A percentile compares a stretch with the other conserved stretches of the same genome.
Conservation (phyloP, 1,140 invertebrate species). For the Nymphalis io region DNA sequence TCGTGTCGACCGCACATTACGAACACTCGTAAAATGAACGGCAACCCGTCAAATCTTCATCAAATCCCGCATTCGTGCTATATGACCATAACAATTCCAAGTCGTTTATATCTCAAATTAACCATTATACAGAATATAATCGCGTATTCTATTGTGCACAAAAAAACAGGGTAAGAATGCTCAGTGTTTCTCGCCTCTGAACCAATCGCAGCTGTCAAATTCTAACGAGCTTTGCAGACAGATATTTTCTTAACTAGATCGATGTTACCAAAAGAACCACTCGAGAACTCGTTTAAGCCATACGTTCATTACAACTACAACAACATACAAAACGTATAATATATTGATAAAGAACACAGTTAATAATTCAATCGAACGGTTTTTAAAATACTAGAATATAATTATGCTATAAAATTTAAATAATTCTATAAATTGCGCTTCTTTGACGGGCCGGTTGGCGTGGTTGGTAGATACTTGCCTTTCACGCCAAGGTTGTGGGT, state of each 20-base stretch:
- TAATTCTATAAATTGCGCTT: too few species aligned
- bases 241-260: constrained; percentile 5
- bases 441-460: too few species aligned
- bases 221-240: neutral
- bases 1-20: constrained; percentile 75
- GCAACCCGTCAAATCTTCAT: constrained; percentile 51
- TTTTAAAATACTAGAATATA: too few species aligned
- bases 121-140: constrained; percentile 39
- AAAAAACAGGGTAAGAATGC: constrained; percentile 7
- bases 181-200: neutral
- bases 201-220: constrained; percentile 9
- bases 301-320: neutral
- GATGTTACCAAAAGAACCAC: neutral
- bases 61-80: constrained; percentile 58
- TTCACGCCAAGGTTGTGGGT: too few species aligned
- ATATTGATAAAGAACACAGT: too few species aligned
- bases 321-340: too few species aligned
- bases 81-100: constrained; percentile 65
- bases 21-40: constrained; percentile 67
- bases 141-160: constrained; percentile 2
- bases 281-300: neutral
- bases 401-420: too few species aligned
- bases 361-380: too few species aligned
- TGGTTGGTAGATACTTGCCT: too few species aligned
- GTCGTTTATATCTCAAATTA: constrained; percentile 65